Evolutionary conservation across 2,113 vertebrate genomes (phyloP).

Genomic region (Eublepharis macularius): DNA sequence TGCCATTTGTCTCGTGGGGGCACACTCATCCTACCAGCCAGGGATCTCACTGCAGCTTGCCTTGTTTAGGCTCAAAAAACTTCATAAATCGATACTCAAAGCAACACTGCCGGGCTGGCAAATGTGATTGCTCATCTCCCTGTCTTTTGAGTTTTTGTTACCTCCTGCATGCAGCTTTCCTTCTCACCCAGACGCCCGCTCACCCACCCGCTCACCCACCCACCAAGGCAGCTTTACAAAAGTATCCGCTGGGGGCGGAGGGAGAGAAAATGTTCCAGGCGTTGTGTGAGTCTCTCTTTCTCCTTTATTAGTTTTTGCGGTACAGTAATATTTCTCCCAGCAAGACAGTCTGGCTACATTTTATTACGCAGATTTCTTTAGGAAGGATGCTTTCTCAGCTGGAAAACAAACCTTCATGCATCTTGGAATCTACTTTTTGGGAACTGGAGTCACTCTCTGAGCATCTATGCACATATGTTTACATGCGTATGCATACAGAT

Average conservation of each 20-base stretch:
- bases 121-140: neutral
- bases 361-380: neutral
- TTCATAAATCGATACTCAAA: too few relatives aligned
- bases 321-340: neutral
- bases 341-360: rapidly evolving
- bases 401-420: neutral
- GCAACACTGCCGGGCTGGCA: too few relatives aligned
- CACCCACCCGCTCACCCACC: neutral
- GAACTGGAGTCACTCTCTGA: neutral
- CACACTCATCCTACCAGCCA: too few relatives aligned
- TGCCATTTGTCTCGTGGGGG: too few relatives aligned
- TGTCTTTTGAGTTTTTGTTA: neutral
- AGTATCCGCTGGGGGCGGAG: rapidly evolving
- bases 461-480: rapidly evolving
- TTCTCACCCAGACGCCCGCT: neutral
- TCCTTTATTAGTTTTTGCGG: rapidly evolving
- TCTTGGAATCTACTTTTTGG: neutral
- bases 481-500: too few relatives aligned
- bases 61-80: too few relatives aligned
- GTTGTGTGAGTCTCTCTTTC: neutral
- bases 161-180: neutral
- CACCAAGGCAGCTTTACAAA: neutral
- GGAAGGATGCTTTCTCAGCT: neutral
- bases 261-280: neutral
- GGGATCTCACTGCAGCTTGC: too few relatives aligned